phyloP scores from a whole-genome alignment of 2,797 vertebrate genomes.

The Menidia menidia region DNA sequence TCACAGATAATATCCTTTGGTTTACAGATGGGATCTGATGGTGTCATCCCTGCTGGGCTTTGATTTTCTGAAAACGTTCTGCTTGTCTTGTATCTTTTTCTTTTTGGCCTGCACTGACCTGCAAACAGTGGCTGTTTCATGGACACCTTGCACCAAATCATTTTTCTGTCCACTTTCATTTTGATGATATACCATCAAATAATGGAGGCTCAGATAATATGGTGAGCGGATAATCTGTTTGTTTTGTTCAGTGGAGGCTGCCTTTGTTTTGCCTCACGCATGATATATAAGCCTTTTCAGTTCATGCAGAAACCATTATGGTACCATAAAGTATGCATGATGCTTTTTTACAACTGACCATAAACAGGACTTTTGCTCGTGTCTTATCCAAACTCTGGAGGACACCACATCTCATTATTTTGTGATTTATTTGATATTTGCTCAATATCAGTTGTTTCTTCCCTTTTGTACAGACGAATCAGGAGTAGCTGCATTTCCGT shows the following conservation, averaged over 20 bases:
- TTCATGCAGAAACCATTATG: slow-evolving; percentile 4
- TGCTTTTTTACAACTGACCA: slow-evolving; percentile 11
- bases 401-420: slow-evolving; percentile 7
- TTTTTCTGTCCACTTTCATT: slow-evolving; percentile 51
- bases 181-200: slow-evolving; percentile 52
- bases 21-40: slow-evolving; percentile 40
- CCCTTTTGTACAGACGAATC: slow-evolving; percentile 40
- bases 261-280: slow-evolving; percentile 26
- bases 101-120: slow-evolving; percentile 27
- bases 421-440: slow-evolving; percentile 10
- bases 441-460: slow-evolving; percentile 29
- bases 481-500: slow-evolving; percentile 54
- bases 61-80: slow-evolving; percentile 30
- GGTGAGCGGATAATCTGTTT: slow-evolving; percentile 56
- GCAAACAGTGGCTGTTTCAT: slow-evolving; percentile 40
- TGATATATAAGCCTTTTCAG: slow-evolving; percentile 27
- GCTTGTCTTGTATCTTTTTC: slow-evolving; percentile 33
- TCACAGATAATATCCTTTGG: slow-evolving; percentile 3
- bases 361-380: neutral
- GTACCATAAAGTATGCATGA: slow-evolving; percentile 1
- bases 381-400: neutral
- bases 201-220: slow-evolving; percentile 47
- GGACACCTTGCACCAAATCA: slow-evolving; percentile 23
- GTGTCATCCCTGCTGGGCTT: slow-evolving; percentile 10
- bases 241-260: slow-evolving; percentile 48